Percentiles rank a stretch among this genome's conserved stretches.
Conservation (phyloP, 2,888 invertebrate species). For the Napeogenes inachia region DNA sequence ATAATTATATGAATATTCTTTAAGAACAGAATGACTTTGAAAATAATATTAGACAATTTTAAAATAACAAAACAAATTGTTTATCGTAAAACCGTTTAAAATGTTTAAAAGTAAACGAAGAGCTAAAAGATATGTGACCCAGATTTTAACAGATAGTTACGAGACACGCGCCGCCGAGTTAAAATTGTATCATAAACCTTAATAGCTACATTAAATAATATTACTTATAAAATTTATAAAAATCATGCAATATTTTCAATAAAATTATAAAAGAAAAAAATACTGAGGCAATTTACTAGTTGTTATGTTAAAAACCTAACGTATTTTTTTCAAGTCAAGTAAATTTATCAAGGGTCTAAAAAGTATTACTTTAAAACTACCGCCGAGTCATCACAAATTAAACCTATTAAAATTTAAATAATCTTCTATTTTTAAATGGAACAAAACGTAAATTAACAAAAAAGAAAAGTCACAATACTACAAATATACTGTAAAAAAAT, state of each 20-base stretch:
- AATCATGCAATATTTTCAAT: not conserved
- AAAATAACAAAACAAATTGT: not conserved
- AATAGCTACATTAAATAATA: slow-evolving; percentile 7
- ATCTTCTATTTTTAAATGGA: no score
- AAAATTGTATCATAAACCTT: not conserved
- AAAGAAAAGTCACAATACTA: no score
- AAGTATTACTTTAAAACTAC: no score
- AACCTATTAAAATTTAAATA: no score
- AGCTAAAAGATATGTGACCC: slow-evolving; percentile 5
- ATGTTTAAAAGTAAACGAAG: not conserved
- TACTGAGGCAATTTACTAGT: no score
- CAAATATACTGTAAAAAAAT: slow-evolving; percentile 6
- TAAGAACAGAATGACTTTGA: not conserved
- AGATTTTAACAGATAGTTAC: slow-evolving; percentile 7
- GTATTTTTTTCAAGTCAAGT: not conserved
- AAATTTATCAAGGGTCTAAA: no score
- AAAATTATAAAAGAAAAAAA: not conserved
- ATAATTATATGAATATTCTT: no score
- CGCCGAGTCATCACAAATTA: no score
- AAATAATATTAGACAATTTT: not conserved
- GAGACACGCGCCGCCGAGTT: not conserved
- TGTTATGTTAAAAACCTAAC: no score
- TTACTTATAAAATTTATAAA: slow-evolving; percentile 18
- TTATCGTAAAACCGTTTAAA: not conserved
- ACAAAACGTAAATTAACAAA: no score